Conservation (phyloP, 2,888 invertebrate genomes). For the Drosophila siamana region DNA sequence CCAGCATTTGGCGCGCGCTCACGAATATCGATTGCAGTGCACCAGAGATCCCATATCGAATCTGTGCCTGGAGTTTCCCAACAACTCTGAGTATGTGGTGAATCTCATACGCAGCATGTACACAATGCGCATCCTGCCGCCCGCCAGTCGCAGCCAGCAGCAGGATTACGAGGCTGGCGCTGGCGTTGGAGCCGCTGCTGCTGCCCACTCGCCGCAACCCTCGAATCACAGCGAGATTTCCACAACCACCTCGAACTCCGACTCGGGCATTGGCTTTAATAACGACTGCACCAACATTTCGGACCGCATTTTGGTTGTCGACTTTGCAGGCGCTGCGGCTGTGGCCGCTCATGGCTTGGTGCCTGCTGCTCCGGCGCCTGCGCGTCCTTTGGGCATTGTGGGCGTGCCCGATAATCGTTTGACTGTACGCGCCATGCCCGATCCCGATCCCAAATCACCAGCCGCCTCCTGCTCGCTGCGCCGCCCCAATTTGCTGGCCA, state of each 20-base stretch:
- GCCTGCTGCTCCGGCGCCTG: slow-evolving; percentile 45
- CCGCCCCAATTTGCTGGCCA: slow-evolving; percentile 82
- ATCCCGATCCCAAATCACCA: slow-evolving; percentile 84
- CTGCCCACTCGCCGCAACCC: slow-evolving; percentile 93
- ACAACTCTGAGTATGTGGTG: slow-evolving; percentile 92
- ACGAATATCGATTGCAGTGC: slow-evolving; percentile 94
- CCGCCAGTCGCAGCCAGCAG: slow-evolving; percentile 78
- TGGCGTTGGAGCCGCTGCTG: slow-evolving; percentile 50
- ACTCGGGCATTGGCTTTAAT: slow-evolving; percentile 97
- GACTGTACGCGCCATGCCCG: slow-evolving; percentile 89
- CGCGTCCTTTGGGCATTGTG: slow-evolving; percentile 82
- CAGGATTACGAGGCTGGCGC: slow-evolving; percentile 70
- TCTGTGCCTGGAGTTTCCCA: slow-evolving; percentile 95
- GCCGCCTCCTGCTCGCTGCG: slow-evolving; percentile 53
- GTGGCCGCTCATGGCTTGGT: slow-evolving; percentile 38
- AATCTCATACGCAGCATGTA: slow-evolving; percentile 91
- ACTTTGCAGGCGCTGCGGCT: slow-evolving; percentile 86
- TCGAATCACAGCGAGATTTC: slow-evolving; percentile 93
- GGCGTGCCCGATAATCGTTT: slow-evolving; percentile 85
- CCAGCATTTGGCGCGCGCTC: slow-evolving; percentile 92
- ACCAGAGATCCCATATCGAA: slow-evolving; percentile 92
- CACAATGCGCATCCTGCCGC: slow-evolving; percentile 87
- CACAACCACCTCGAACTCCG: slow-evolving; percentile 95
- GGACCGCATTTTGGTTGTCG: slow-evolving; percentile 92
- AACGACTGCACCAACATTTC: slow-evolving; percentile 94